A percentile compares a stretch with the other conserved stretches of the same genome.
Evolutionary conservation across 2,797 vertebrate species (phyloP).

Genomic region (Saxicola maurus): DNA sequence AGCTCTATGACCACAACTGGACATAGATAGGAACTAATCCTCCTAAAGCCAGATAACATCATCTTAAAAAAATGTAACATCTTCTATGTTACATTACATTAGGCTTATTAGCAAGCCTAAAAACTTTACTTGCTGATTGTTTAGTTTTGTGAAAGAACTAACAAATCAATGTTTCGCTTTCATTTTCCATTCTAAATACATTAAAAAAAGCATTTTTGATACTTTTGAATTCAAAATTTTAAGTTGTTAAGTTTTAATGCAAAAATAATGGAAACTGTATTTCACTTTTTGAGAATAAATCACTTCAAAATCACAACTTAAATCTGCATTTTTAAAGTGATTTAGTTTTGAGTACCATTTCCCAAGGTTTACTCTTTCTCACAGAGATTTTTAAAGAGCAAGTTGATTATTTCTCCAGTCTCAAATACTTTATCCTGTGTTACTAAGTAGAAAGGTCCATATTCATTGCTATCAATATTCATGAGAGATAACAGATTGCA

Average conservation of each 20-base stretch:
- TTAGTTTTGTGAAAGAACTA: not conserved
- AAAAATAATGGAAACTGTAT: not conserved
- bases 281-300: not conserved
- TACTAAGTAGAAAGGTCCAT: not conserved
- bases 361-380: not conserved
- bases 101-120: not conserved
- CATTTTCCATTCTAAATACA: not conserved
- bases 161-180: not conserved
- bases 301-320: not conserved
- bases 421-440: not conserved
- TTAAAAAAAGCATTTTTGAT: not conserved
- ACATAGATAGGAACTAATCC: not conserved
- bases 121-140: not conserved
- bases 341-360: not conserved
- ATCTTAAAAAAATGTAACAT: not conserved
- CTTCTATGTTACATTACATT: not conserved
- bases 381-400: not conserved
- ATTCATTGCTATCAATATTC: not conserved
- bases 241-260: not conserved
- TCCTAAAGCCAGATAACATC: not conserved
- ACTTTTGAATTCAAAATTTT: not conserved
- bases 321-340: not conserved
- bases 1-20: not conserved
- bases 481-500: not conserved
- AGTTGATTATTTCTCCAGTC: not conserved